Evolutionary conservation across 2,113 vertebrate species (phyloP), one percentile per base, ranked within the genome.

Genomic region (Solea senegalensis): DNA sequence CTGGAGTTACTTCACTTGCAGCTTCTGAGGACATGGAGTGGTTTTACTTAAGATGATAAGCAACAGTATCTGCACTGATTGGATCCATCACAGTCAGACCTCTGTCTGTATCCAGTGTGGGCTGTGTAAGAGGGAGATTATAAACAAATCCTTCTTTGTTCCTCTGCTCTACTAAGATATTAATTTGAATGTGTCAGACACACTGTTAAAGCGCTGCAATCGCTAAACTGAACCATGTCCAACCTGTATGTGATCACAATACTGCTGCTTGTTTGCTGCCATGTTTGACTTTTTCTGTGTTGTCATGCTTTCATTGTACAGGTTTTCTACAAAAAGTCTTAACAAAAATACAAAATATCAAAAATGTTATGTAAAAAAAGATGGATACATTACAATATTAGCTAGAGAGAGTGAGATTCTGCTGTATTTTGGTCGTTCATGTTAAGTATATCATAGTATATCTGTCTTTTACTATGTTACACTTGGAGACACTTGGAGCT

Each of bases 1-100:
- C 58, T 21, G 65, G 56, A 65, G 63, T 73, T 39, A 59, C 41
- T 66, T 80, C 65, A 81, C 51, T 75, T 87, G 59, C 69, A 69
- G 65, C 48, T 74, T 55, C 10, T 27, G 41, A 68, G 54, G 61
- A 58, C 59, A 44, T 55, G 41, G 45, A 59, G 54, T 34, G 56
- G 66, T 64, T 76, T 9, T 21, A 76, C 50, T 76, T 67, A 43
- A 34, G 45, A 76, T 9, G 45, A 58, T 14, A 49, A 68, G 62
- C 69, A 78, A 45, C 61, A 71, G 58, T 41, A 52, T 69, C 40
- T 43, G 6, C 15, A n/a, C 54, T 64, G 58, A 71, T 71, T 67
- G 40, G 58, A 1, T 9, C 77, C 28, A 62, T 75, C 51, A 14
- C 26, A 62, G 58, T 39, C 68, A 69, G 56, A 70, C 28, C 57